These are phyloP conservation scores for Rhinophrynus dorsalis DNA, from an alignment of 2,797 vertebrate genomes.

Conservation along the genomic window DNA sequence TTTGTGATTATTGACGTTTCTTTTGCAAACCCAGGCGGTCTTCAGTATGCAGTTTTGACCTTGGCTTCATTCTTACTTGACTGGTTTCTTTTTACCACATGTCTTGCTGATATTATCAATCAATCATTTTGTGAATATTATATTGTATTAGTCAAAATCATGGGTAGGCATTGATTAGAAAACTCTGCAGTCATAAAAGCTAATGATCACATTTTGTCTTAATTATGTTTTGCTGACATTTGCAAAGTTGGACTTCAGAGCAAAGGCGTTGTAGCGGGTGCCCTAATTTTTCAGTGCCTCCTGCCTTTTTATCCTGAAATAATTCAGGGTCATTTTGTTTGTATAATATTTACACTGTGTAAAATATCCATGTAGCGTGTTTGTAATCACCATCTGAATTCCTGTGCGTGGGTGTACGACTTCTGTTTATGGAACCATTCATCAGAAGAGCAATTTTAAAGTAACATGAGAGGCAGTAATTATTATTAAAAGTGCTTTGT, in stretches of 20 bases:
- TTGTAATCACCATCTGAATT: background rate
- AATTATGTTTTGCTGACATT: constrained; percentile 46
- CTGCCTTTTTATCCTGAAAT: background rate
- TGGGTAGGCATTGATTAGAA: constrained; percentile 44
- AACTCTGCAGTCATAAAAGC: constrained; percentile 47
- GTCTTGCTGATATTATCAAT: constrained; percentile 49
- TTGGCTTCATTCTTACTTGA: constrained; percentile 33
- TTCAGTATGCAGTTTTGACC: constrained; percentile 40
- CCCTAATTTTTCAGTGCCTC: constrained; percentile 31
- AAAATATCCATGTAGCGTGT: background rate
- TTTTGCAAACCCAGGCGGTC: constrained; percentile 10
- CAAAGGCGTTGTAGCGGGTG: constrained; percentile 19
- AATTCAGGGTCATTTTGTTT: constrained; percentile 11
- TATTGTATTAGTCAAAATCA: constrained; percentile 48
- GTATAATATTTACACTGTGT: constrained; percentile 28
- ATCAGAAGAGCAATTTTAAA: constrained; percentile 12
- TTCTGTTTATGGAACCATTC: constrained; percentile 11
- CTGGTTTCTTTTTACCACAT: constrained; percentile 28
- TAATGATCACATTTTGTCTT: constrained; percentile 49
- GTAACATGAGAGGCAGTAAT: constrained; percentile 11
- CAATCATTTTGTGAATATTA: constrained; percentile 48
- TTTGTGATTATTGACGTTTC: constrained; percentile 28
- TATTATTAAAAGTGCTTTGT: constrained; percentile 39
- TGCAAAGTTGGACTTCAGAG: constrained; percentile 36
- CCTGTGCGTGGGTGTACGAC: background rate